Evolutionary conservation across 2,797 vertebrate species (phyloP).

Genomic region (Melopsittacus undulatus): DNA sequence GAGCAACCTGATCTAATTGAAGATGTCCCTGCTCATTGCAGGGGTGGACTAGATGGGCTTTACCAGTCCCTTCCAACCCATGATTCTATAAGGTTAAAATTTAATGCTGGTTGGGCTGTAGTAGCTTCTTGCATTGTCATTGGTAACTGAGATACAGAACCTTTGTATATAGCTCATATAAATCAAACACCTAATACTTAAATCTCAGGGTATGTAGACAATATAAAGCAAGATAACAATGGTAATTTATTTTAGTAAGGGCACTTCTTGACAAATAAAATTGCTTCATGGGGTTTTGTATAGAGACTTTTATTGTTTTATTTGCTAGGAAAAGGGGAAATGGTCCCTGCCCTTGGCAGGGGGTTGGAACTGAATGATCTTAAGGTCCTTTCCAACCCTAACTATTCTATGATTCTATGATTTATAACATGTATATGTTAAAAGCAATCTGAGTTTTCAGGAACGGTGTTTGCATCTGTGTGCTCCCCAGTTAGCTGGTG

Average conservation of each 20-base stretch:
- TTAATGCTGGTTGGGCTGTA: not conserved
- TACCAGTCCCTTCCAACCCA: accelerated
- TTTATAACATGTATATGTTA: not conserved
- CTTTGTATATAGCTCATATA: not conserved
- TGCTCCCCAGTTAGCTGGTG: not conserved
- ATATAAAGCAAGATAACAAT: not conserved
- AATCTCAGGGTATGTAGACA: not conserved
- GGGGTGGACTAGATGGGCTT: not conserved
- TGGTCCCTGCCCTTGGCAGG: no score
- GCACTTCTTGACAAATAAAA: not conserved
- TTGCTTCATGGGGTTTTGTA: not conserved
- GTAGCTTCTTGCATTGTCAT: not conserved
- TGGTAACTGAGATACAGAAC: not conserved
- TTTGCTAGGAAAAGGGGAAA: not conserved
- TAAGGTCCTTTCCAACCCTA: no score
- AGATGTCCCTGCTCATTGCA: not conserved
- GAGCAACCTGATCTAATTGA: not conserved
- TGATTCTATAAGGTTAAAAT: not conserved
- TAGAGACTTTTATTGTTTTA: not conserved
- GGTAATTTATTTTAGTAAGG: not conserved
- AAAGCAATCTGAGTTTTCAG: not conserved
- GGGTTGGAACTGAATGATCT: no score
- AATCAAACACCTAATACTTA: not conserved
- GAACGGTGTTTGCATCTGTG: not conserved
- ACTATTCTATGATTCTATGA: no score